Conservation (phyloP, 2,113 vertebrate genomes). For the Cariama cristata region DNA sequence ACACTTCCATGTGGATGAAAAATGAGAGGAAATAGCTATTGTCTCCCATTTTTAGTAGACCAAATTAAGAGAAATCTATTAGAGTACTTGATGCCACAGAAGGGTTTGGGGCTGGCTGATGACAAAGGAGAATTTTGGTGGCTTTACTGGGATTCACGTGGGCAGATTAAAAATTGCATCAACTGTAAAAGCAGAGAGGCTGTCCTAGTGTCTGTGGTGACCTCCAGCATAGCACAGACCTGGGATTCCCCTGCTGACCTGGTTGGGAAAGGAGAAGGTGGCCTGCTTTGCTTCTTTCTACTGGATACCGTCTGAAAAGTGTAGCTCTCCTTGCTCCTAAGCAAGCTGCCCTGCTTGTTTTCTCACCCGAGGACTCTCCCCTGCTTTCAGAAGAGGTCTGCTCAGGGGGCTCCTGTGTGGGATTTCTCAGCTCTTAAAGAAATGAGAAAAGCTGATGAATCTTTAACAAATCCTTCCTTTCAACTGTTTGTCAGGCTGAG, state of each 20-base stretch:
- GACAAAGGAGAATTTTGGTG: neutral
- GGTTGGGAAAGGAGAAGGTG: neutral
- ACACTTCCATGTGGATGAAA: neutral
- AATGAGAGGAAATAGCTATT: neutral
- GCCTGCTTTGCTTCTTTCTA: neutral
- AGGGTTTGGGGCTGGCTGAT: neutral
- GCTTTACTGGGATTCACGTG: neutral
- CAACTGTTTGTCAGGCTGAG: neutral
- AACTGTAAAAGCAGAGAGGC: neutral
- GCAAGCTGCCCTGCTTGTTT: neutral
- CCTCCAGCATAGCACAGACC: neutral
- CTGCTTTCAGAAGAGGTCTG: neutral
- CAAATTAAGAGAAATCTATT: neutral
- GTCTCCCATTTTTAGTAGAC: neutral
- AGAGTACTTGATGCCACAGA: neutral
- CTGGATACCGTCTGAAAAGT: neutral
- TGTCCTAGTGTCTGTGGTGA: neutral
- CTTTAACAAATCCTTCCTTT: constrained; percentile 35
- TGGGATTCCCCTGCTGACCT: neutral
- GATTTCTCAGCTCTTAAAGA: constrained; percentile 7
- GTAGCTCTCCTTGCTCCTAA: neutral
- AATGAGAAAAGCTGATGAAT: constrained; percentile 20
- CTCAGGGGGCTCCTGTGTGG: neutral
- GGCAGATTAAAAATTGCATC: neutral
- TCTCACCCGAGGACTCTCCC: neutral